A percentile compares a stretch with the other conserved stretches of the same genome.
These are phyloP conservation scores for Drosophila pectinifera DNA, from an alignment of 1,140 invertebrate genomes.

Conservation along the genomic window DNA sequence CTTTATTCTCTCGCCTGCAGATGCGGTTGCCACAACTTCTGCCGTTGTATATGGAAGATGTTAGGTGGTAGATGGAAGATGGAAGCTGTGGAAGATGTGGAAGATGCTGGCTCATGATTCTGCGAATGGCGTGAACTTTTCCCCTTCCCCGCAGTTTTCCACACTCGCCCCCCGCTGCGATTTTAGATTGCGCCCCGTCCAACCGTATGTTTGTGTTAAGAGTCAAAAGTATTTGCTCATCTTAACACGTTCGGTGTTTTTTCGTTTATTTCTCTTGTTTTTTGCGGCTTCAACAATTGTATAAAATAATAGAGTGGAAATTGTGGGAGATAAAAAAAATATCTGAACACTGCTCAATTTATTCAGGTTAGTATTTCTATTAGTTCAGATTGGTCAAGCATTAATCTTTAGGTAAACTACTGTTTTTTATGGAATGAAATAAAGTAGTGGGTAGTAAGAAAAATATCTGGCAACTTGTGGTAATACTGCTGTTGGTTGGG, in stretches of 20 bases:
- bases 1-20: conserved; percentile 35
- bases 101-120: conserved; percentile 54
- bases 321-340: conserved; percentile 1
- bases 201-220: conserved; percentile 41
- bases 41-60: conserved; percentile 12
- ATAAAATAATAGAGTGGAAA: conserved; percentile 18
- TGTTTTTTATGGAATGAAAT: neutral
- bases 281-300: conserved; percentile 21
- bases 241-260: conserved; percentile 5
- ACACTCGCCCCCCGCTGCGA: conserved; percentile 57
- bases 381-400: neutral
- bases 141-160: conserved; percentile 5
- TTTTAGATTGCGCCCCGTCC: conserved; percentile 56
- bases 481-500: neutral
- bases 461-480: neutral
- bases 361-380: neutral
- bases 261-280: neutral
- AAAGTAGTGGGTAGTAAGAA: conserved; percentile 3
- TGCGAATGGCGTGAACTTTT: conserved; percentile 80
- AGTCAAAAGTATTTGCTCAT: conserved; percentile 41
- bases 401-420: neutral
- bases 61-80: conserved; percentile 24
- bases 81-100: conserved; percentile 17
- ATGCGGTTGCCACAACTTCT: conserved; percentile 41
- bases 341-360: neutral